These are phyloP conservation scores for Griposia aprilina DNA, from an alignment of 2,888 invertebrate species.

Conservation along the genomic window DNA sequence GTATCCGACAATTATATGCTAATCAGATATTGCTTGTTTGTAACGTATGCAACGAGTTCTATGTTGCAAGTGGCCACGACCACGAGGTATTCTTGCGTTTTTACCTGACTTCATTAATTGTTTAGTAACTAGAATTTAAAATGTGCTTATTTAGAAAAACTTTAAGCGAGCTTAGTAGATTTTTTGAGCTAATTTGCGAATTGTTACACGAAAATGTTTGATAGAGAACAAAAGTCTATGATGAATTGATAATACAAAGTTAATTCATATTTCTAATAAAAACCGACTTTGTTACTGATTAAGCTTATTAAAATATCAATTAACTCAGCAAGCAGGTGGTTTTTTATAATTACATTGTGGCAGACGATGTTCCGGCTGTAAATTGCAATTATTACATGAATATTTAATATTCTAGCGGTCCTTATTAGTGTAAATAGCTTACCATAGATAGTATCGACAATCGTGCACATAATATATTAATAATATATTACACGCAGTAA, in stretches of 20 bases:
- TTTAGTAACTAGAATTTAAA: neutral
- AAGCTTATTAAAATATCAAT: slow-evolving; percentile 33
- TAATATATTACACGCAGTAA: slow-evolving; percentile 34
- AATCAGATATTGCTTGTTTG: slow-evolving; percentile 72
- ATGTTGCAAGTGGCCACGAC: slow-evolving; percentile 32
- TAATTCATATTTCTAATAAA: neutral
- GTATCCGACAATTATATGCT: slow-evolving; percentile 86
- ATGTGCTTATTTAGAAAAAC: neutral
- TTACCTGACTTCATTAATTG: neutral
- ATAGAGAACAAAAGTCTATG: neutral
- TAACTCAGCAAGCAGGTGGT: slow-evolving; percentile 36
- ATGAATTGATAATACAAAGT: neutral
- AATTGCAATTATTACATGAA: slow-evolving; percentile 56
- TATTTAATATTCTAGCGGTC: slow-evolving; percentile 43
- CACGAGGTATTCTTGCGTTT: slow-evolving; percentile 26
- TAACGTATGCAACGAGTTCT: slow-evolving; percentile 46
- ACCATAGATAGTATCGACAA: slow-evolving; percentile 57
- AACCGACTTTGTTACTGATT: neutral
- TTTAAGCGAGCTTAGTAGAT: neutral
- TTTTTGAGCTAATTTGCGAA: neutral
- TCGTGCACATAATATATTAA: slow-evolving; percentile 57
- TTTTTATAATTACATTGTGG: slow-evolving; percentile 34
- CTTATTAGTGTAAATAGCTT: slow-evolving; percentile 52
- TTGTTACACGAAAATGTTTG: neutral
- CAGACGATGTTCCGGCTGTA: slow-evolving; percentile 37